Conservation (phyloP, 2,113 vertebrate genomes). For the Odocoileus hemionus region DNA sequence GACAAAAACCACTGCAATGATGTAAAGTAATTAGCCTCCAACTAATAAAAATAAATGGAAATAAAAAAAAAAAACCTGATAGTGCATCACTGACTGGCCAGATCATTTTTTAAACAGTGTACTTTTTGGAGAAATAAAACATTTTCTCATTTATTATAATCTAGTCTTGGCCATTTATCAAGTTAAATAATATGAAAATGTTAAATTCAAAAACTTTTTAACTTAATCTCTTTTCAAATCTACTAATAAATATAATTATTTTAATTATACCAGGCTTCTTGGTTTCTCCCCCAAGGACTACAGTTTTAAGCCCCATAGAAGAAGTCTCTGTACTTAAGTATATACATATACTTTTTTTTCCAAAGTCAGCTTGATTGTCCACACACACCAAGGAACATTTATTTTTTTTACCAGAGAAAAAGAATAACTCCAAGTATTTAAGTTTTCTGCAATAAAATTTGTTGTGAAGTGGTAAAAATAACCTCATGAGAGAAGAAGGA, state of each 20-base stretch:
- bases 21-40: too few species aligned
- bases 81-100: neutral
- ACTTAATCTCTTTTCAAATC: slow-evolving; percentile 20
- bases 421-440: neutral
- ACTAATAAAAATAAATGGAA: too few species aligned
- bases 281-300: neutral
- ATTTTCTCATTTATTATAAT: slow-evolving; percentile 33
- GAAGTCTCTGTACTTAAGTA: neutral
- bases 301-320: neutral
- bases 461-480: neutral
- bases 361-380: neutral
- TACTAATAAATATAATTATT: slow-evolving; percentile 24
- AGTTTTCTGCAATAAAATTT: neutral
- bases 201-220: neutral
- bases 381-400: neutral
- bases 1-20: too few species aligned
- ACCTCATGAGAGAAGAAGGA: neutral
- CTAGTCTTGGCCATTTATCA: slow-evolving; percentile 32
- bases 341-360: neutral
- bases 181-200: neutral
- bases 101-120: neutral
- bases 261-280: neutral
- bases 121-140: neutral
- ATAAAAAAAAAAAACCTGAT: neutral
- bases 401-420: slow-evolving; percentile 12